Base-by-base conservation (phyloP, 1,140 invertebrate species). In the Orius insidiosus region DNA sequence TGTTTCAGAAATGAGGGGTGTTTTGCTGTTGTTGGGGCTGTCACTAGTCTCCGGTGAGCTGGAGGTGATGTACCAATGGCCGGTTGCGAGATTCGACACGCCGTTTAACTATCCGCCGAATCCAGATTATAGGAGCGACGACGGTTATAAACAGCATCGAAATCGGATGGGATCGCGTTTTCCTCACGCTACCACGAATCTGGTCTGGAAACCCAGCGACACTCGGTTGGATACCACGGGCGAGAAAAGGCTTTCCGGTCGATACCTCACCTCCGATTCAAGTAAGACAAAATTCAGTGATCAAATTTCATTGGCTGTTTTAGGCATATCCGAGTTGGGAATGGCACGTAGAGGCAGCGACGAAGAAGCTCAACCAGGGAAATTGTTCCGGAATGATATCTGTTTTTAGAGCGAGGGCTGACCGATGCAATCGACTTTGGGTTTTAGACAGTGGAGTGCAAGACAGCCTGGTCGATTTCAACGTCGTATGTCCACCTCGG, bases 241-340 rank as follows among this genome's bases (percentile, higher is more conserved):
- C 69, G 9, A 53, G 45, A 15, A 39, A 38, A n/a, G 50, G 44
- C 4, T 42, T 46, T 7, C 32, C 76, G 72, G n/a, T 74, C 72
- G 31, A 56, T 8, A 48, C 46, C 32, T 79, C 73, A 47, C 79
- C 80, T 0, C 64, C 68, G 43, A 58, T 82, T 2, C 64, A 72
- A 65, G 70, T 72, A n/a, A n/a, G n/a, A 31, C 16, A 15, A 43
- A 36, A 19, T 40, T 40, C 15, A 18, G 5, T 15, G 14, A 15
- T n/a, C 15, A 15, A n/a, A n/a, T n/a, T n/a, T 35, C 13, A 5
- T 34, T 35, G 9, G 1, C 36, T 6, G 36, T 46, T 5, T n/a
- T 62, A 80, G 63, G 72, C 82, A 0, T 87, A 79, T 60, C 83
- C 83, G 0, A 75, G 77, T 46, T 85, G 81, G 82, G 75, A 76